phyloP scores from a whole-genome alignment of 2,888 invertebrate genomes.

The Drosophila melanocephala region DNA sequence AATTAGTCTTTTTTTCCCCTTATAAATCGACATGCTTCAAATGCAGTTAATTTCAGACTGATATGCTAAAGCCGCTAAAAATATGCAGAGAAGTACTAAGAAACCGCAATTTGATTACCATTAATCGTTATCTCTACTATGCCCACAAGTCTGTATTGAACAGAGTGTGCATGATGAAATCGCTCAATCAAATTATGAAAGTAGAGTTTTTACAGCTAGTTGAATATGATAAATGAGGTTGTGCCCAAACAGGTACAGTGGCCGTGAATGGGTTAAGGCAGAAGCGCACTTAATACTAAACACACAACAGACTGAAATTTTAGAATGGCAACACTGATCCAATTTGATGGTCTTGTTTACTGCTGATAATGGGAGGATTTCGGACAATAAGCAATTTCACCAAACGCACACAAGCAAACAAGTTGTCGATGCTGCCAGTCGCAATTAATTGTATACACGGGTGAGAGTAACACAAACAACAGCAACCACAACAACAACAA shows the following conservation, averaged over 20 bases:
- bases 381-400: slow-evolving; percentile 38
- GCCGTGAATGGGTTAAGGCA: background rate
- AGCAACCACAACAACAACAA: slow-evolving; percentile 1
- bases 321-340: slow-evolving; percentile 20
- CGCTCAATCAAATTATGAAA: background rate
- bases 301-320: background rate
- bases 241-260: background rate
- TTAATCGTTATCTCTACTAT: background rate
- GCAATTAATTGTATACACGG: slow-evolving; percentile 55
- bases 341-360: slow-evolving; percentile 25
- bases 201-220: background rate
- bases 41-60: background rate
- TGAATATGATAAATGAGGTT: background rate
- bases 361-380: slow-evolving; percentile 12
- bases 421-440: slow-evolving; percentile 55
- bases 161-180: background rate
- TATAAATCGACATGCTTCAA: background rate
- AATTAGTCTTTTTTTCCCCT: background rate
- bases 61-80: background rate
- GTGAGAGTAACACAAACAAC: slow-evolving; percentile 29
- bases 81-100: background rate
- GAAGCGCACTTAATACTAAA: background rate
- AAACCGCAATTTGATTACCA: background rate
- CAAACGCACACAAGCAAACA: slow-evolving; percentile 42
- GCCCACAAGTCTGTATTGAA: no score